Evolutionary conservation across 2,113 vertebrate species (phyloP).

Genomic region (Hucho hucho): DNA sequence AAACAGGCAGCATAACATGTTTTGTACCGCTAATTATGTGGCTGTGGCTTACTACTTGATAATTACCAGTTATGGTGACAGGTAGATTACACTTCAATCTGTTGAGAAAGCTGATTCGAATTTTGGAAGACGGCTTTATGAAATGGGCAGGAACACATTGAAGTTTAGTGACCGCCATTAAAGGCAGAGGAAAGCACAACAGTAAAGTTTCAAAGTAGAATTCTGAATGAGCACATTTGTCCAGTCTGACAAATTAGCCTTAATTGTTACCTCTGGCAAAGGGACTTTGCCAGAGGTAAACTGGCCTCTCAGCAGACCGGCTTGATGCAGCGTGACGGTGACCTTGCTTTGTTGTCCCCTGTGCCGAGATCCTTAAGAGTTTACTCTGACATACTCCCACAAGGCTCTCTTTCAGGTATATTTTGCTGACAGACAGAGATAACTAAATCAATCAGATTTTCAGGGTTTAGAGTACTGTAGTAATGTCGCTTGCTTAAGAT

Average conservation of each 20-base stretch:
- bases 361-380: slow-evolving; percentile 56
- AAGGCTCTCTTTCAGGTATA: slow-evolving; percentile 66
- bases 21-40: no score
- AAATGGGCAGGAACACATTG: slow-evolving; percentile 43
- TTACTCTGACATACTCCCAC: slow-evolving; percentile 67
- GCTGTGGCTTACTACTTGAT: neutral
- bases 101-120: neutral
- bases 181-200: slow-evolving; percentile 36
- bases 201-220: slow-evolving; percentile 36
- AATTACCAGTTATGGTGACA: slow-evolving; percentile 16
- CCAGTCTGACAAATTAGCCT: slow-evolving; percentile 65
- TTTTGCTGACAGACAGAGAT: slow-evolving; percentile 69
- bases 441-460: slow-evolving; percentile 68
- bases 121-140: neutral
- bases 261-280: slow-evolving; percentile 74
- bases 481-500: slow-evolving; percentile 55
- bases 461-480: slow-evolving; percentile 45
- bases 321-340: slow-evolving; percentile 73
- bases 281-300: no score
- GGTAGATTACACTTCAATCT: neutral
- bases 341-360: slow-evolving; percentile 67
- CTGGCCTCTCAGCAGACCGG: slow-evolving; percentile 50
- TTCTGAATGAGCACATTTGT: slow-evolving; percentile 61
- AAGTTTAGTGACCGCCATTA: slow-evolving; percentile 50
- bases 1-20: neutral